Evolutionary conservation across 2,797 vertebrate genomes (phyloP), one percentile per base, ranked within the genome.

Genomic region (Echeneis naucrates): DNA sequence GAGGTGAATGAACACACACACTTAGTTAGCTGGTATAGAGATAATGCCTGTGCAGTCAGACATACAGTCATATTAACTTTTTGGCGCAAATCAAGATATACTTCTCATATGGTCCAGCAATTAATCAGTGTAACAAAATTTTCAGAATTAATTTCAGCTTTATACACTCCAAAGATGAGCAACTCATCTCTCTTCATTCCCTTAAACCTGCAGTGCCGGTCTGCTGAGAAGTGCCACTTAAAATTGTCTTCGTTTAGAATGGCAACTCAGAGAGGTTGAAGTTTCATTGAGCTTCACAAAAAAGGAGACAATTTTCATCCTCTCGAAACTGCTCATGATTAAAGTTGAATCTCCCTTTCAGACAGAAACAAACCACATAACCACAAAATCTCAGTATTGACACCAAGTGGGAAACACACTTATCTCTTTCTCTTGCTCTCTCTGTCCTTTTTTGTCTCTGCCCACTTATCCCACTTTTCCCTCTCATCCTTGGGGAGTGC

Each of bases 381-480:
- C 63, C 63, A 68, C 30, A 64, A 79, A 80, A 84, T 84, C 68
- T 71, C 67, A 55, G 63, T 35, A 35, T 42, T 84, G 77, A 81
- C 58, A 70, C 59, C 55, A 72, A 72, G 50, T 2, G 23, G 10
- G 70, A 48, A 45, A 80, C 66, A 62, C 64, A 64, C 50, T 69
- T 7, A 12, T 42, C 40, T 44, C 40, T 42, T 16, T 42, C 8
- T 45, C 44, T 45, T n/a, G n/a, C 44, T 45, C 44, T 45, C 19
- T 11, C 44, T 9, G 67, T 45, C 57, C 27, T 27, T 62, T 26
- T 73, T 47, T 80, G 80, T 55, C 67, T 74, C 61, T 87, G 78
- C 72, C 80, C 90, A 83, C 82, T 88, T 85, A 87, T 88, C 86
- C 89, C 88, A 85, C 86, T 89, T 89, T 87, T 82, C 72, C 69